Conservation (phyloP, 1,140 invertebrate genomes). For the Philotrypesis tridentata region DNA sequence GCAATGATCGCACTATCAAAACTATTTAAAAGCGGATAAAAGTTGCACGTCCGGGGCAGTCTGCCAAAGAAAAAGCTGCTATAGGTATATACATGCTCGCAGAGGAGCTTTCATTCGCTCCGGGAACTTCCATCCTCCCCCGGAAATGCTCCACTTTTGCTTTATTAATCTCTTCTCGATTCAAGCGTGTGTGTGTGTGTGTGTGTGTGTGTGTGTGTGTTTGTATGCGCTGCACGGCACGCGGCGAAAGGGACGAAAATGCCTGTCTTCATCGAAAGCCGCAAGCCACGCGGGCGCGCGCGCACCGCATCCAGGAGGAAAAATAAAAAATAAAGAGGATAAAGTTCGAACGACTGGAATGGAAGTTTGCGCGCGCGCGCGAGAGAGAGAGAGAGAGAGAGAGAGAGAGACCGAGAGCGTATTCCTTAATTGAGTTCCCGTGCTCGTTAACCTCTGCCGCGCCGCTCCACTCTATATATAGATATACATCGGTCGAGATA, state of each 20-base stretch:
- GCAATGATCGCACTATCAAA: background rate
- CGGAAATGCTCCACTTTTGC: slow-evolving; percentile 12
- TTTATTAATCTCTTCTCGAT: slow-evolving; percentile 26
- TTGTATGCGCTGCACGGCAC: too few relatives aligned
- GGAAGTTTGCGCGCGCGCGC: slow-evolving; percentile 20
- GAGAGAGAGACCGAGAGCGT: background rate
- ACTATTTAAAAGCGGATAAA: background rate
- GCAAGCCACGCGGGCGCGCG: too few relatives aligned
- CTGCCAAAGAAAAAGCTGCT: background rate
- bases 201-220: background rate
- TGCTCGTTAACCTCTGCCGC: slow-evolving; percentile 31
- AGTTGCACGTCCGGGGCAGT: background rate
- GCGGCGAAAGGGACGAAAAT: slow-evolving; percentile 6
- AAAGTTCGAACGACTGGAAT: slow-evolving; percentile 33
- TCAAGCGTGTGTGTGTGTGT: background rate
- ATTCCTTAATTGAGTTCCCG: slow-evolving; percentile 44
- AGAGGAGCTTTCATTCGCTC: too few relatives aligned
- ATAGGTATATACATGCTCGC: too few relatives aligned
- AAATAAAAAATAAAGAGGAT: background rate
- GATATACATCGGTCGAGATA: background rate
- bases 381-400: too few relatives aligned
- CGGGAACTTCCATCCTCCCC: too few relatives aligned
- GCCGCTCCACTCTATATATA: background rate
- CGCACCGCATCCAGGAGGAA: background rate
- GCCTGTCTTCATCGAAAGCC: slow-evolving; percentile 21